These are phyloP conservation scores for Micronisus gabar DNA, from an alignment of 2,113 vertebrate genomes.

Conservation along the genomic window DNA sequence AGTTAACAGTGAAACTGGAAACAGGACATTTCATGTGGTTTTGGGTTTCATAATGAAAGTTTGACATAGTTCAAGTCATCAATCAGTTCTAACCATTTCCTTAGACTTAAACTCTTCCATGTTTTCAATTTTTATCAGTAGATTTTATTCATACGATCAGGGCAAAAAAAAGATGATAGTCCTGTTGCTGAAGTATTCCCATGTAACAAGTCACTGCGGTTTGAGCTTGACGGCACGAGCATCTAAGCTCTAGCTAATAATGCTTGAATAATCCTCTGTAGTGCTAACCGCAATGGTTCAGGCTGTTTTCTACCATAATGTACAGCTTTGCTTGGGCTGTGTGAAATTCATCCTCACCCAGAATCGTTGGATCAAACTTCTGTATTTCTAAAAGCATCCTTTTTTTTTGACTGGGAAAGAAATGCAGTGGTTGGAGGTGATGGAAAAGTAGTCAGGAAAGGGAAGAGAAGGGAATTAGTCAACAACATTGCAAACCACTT, in stretches of 20 bases:
- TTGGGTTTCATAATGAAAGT: conserved; percentile 70
- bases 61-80: conserved; percentile 65
- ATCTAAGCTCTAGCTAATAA: neutral
- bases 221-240: neutral
- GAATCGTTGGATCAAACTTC: neutral
- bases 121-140: conserved; percentile 23
- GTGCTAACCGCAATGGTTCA: neutral
- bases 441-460: neutral
- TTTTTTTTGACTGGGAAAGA: neutral
- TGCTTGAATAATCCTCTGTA: neutral
- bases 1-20: conserved; percentile 63
- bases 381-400: neutral
- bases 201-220: neutral
- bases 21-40: conserved; percentile 68
- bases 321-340: neutral
- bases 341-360: neutral
- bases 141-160: neutral
- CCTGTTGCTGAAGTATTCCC: neutral
- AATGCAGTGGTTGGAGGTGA: neutral
- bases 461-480: neutral
- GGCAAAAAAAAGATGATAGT: neutral
- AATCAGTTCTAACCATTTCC: conserved; percentile 69
- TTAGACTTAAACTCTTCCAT: conserved; percentile 49
- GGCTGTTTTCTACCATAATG: neutral
- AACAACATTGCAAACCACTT: neutral